Percentiles rank a stretch among this genome's conserved stretches.
Conservation (phyloP, 2,888 invertebrate genomes). For the Microctonus brassicae region DNA sequence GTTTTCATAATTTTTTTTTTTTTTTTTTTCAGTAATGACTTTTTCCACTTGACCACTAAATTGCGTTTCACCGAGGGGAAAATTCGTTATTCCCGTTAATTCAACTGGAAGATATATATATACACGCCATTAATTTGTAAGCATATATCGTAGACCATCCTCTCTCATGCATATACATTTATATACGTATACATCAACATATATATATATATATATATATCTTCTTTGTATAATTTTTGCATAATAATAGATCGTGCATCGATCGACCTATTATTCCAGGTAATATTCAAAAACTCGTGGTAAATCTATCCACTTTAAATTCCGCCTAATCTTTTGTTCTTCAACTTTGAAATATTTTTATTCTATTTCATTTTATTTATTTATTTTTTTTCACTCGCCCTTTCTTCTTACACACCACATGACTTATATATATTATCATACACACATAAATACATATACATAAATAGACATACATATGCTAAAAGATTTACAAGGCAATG, state of each 20-base stretch:
- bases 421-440: neutral
- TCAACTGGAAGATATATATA: constrained; percentile 13
- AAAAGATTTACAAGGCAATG: constrained; percentile 19
- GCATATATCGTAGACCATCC: constrained; percentile 4
- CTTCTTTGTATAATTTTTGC: constrained; percentile 33
- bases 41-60: constrained; percentile 20
- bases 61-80: constrained; percentile 3
- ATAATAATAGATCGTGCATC: constrained; percentile 39
- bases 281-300: constrained; percentile 9
- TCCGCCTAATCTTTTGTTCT: constrained; percentile 7
- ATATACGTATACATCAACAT: constrained; percentile 4
- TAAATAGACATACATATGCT: neutral
- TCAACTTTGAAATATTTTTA: neutral
- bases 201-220: no score
- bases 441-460: neutral
- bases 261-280: constrained; percentile 37
- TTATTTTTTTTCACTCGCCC: neutral
- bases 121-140: constrained; percentile 19
- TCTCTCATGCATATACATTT: neutral
- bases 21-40: neutral
- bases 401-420: neutral
- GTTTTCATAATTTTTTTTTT: neutral
- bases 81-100: constrained; percentile 26
- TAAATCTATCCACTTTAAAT: neutral
- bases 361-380: neutral